Percentiles rank a stretch among this genome's conserved stretches.
phyloP scores from a whole-genome alignment of 37 sponge, comb jelly and placozoan species.

The Agelas oroides region DNA sequence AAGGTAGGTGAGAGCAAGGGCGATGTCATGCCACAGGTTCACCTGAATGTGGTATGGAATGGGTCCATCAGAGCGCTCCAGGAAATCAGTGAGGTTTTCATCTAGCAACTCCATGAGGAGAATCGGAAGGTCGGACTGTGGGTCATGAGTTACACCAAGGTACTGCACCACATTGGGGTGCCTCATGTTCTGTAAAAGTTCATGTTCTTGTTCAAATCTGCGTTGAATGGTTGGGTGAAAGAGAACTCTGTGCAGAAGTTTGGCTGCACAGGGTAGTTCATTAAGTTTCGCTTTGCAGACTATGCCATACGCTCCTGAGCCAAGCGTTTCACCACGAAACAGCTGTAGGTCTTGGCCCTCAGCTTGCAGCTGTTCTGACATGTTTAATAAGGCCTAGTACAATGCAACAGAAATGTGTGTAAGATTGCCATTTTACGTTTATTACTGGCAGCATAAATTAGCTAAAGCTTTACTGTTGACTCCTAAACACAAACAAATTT shows the following conservation, averaged over 20 bases:
- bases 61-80: not conserved
- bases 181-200: not conserved
- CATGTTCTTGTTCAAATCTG: slow-evolving; percentile 20
- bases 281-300: not conserved
- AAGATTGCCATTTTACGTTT: no score
- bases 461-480: no score
- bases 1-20: slow-evolving; percentile 34
- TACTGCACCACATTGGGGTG: slow-evolving; percentile 43
- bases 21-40: slow-evolving; percentile 2
- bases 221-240: not conserved
- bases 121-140: not conserved
- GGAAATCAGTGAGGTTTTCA: not conserved
- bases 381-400: no score
- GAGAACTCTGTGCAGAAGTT: not conserved
- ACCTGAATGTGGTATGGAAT: slow-evolving; percentile 11
- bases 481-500: no score
- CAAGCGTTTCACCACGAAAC: not conserved
- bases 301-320: not conserved
- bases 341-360: no score
- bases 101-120: slow-evolving; percentile 45
- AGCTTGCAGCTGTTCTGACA: no score
- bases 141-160: slow-evolving; percentile 11
- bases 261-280: not conserved
- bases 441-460: no score
- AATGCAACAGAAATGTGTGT: no score